A percentile compares a stretch with the other conserved stretches of the same genome.
Evolutionary conservation across 2,113 vertebrate genomes (phyloP).

Genomic region (Crotalus horridus): DNA sequence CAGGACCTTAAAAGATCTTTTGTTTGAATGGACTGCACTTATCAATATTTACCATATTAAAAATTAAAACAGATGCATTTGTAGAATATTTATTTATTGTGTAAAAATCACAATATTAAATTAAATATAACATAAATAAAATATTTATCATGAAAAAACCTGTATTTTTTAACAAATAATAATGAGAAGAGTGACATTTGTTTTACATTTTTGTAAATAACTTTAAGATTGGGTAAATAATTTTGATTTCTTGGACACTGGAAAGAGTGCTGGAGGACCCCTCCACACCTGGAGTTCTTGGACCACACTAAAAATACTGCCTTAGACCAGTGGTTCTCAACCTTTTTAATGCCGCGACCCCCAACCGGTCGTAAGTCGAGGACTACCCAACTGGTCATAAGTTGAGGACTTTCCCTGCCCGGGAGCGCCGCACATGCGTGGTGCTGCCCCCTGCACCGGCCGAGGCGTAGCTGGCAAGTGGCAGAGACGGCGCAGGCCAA

Average conservation of each 20-base stretch:
- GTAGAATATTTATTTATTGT: background rate
- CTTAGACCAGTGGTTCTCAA: background rate
- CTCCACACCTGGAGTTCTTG: background rate
- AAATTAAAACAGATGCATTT: background rate
- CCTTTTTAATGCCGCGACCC: too few species aligned
- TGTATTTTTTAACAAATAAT: background rate
- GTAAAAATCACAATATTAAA: background rate
- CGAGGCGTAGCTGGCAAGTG: too few species aligned
- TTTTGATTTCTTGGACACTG: background rate
- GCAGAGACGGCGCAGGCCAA: too few species aligned
- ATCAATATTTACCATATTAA: background rate
- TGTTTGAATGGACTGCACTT: background rate
- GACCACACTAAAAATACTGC: background rate
- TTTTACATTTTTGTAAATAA: background rate
- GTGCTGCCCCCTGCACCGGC: too few species aligned
- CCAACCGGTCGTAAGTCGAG: too few species aligned
- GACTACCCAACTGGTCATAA: too few species aligned
- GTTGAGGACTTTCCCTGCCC: too few species aligned
- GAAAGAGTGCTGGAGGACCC: background rate
- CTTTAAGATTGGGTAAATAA: background rate
- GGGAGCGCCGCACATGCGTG: too few species aligned
- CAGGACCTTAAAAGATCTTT: background rate
- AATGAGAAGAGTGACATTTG: background rate
- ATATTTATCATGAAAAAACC: background rate
- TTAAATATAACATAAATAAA: background rate